Evolutionary conservation across 2,797 vertebrate species (phyloP), one percentile per base, ranked within the genome.

Genomic region (Epinephelus coioides): DNA sequence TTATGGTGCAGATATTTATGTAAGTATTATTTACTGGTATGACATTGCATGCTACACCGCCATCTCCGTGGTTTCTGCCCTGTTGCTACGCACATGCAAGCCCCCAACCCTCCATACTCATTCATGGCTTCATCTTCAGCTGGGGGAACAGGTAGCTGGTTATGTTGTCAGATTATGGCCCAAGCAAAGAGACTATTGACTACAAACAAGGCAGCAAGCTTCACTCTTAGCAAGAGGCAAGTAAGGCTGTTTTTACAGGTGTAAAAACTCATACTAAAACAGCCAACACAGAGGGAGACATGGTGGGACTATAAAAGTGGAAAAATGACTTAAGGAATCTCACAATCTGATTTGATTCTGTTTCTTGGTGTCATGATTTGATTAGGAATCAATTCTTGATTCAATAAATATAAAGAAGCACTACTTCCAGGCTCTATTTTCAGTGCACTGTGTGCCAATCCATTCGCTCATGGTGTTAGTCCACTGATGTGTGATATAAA

Each of bases 1-100:
- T 97, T 98, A 97, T 97, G 97, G 97, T 96, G 97, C 97, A 97
- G 97, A 98, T 96, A 97, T 98, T 96, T 98, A 98, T 97, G 97
- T 98, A 97, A 97, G 97, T 98, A 98, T 96, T 94, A 93, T 95
- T 95, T 84, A 79, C 74, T 83, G 68, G 77, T 89, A 89, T 92
- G 89, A 87, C 76, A 68, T 71, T 77, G 89, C 87, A 92, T 91
- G 90, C 44, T 77, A 77, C 81, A 80, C 71, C 11, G 25, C 71
- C 76, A 75, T 82, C 79, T 87, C 67, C 4, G 44, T 86, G 61
- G 71, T 88, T 66, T 86, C 69, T 87, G 44, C 59, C 61, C 55
- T 69, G 47, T 76, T 81, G 72, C 76, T 82, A 51, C 2, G 18
- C 64, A 82, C 51, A 78, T 66, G 69, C 72, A 82, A 78, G n/a